Conservation (phyloP, 2,113 vertebrate species). For the Sylvietta virens region DNA sequence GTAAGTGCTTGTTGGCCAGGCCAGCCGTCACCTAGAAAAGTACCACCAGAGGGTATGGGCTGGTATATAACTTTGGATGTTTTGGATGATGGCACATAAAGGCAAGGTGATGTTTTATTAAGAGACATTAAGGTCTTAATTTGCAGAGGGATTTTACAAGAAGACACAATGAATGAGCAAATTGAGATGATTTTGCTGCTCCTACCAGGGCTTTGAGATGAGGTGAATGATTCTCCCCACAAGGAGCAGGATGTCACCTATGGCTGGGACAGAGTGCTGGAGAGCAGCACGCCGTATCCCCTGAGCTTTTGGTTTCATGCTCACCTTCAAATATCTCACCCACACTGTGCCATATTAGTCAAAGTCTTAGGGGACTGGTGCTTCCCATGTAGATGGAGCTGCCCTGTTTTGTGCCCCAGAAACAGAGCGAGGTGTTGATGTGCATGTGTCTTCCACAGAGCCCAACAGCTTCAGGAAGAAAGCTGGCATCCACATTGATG, state of each 20-base stretch:
- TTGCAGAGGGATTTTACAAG: not conserved
- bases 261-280: not conserved
- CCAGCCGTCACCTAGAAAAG: rapidly evolving
- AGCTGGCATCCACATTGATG: conserved; percentile 79
- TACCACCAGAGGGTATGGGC: too few relatives aligned
- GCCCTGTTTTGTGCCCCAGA: not conserved
- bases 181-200: not conserved
- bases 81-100: not conserved
- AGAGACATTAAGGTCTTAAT: not conserved
- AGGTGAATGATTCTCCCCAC: rapidly evolving
- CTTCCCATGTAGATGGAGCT: rapidly evolving
- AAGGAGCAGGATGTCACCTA: not conserved
- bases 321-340: not conserved
- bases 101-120: not conserved
- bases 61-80: not conserved
- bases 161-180: not conserved
- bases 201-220: not conserved
- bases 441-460: conserved; percentile 61
- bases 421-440: rapidly evolving
- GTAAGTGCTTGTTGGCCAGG: conserved; percentile 51
- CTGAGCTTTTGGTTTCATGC: rapidly evolving
- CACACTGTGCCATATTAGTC: rapidly evolving
- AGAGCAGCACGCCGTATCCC: rapidly evolving
- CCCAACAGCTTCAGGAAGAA: conserved; percentile 94
- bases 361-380: not conserved